Evolutionary conservation across 2,113 vertebrate genomes (phyloP).

Genomic region (Sprattus sprattus): DNA sequence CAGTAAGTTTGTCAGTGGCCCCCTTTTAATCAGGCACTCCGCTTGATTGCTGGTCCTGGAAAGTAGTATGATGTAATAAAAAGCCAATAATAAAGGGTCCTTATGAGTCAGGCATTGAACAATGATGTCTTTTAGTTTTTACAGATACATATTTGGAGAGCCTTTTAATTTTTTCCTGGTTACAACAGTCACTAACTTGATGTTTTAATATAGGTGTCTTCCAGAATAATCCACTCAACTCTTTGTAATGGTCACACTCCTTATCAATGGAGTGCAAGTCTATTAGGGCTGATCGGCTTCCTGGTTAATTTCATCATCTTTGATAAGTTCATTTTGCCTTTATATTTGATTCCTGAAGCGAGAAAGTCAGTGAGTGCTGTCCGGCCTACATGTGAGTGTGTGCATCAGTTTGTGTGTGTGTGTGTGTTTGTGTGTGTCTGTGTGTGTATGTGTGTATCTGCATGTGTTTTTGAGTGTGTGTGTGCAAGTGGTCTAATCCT

Average conservation of each 20-base stretch:
- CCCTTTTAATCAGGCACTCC: too few relatives aligned
- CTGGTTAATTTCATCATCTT: slow-evolving; percentile 48
- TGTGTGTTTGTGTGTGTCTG: background rate
- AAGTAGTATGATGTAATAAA: too few relatives aligned
- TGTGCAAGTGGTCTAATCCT: slow-evolving; percentile 54
- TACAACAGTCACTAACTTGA: background rate
- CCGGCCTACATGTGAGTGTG: slow-evolving; percentile 21
- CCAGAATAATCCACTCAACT: background rate
- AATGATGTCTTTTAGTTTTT: too few relatives aligned
- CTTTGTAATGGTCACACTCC: slow-evolving; percentile 15
- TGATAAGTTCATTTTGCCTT: slow-evolving; percentile 69
- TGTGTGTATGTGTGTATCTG: slow-evolving; percentile 8
- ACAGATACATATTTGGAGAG: too few relatives aligned
- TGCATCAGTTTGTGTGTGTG: slow-evolving; percentile 30
- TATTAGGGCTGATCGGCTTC: slow-evolving; percentile 44
- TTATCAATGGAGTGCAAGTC: slow-evolving; percentile 10
- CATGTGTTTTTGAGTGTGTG: slow-evolving; percentile 13
- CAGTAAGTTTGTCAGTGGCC: too few relatives aligned
- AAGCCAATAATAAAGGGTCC: too few relatives aligned
- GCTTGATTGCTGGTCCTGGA: too few relatives aligned
- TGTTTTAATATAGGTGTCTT: background rate
- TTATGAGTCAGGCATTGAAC: too few relatives aligned
- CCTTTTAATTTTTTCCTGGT: too few relatives aligned
- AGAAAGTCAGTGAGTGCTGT: slow-evolving; percentile 36
- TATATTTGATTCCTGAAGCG: slow-evolving; percentile 47